These are phyloP conservation scores for Premnoplex brunnescens DNA, from an alignment of 2,797 vertebrate species.

Conservation along the genomic window DNA sequence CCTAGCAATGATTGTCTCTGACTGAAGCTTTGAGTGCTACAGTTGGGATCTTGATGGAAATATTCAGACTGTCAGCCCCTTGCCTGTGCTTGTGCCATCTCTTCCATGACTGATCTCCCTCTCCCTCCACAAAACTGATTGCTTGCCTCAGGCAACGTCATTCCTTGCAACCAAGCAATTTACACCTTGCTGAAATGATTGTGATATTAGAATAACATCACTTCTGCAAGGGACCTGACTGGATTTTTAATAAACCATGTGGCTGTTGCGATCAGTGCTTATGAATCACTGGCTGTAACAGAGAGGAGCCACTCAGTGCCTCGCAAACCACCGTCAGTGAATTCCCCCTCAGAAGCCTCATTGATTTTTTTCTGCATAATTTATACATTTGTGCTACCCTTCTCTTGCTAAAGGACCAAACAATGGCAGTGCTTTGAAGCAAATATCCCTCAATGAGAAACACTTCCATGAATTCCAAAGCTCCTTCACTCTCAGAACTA, in stretches of 20 bases:
- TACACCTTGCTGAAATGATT: conserved; percentile 9
- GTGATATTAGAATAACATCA: background rate
- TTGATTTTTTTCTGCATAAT: conserved; percentile 25
- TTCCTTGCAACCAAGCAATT: conserved; percentile 19
- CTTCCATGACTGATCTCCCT: background rate
- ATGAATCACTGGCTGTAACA: background rate
- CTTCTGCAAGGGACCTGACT: conserved; percentile 11
- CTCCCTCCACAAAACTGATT: background rate
- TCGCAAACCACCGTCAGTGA: background rate
- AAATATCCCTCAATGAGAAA: background rate
- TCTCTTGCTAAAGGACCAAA: background rate
- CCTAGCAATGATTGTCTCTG: conserved; percentile 32
- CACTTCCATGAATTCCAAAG: background rate
- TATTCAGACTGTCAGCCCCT: background rate
- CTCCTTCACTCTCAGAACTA: rapidly evolving
- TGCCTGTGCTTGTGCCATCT: background rate
- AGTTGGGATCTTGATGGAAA: background rate
- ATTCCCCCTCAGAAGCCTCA: background rate
- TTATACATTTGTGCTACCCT: conserved; percentile 8
- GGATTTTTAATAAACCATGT: conserved; percentile 28
- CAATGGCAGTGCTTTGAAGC: background rate
- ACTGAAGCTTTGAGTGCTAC: background rate
- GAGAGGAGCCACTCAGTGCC: background rate
- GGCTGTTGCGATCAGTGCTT: background rate
- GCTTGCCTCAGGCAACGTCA: background rate